Percentiles rank a stretch among this genome's conserved stretches.
Evolutionary conservation across 2,888 invertebrate species (phyloP).

Genomic region (Imbricaverruca yamaguchii): DNA sequence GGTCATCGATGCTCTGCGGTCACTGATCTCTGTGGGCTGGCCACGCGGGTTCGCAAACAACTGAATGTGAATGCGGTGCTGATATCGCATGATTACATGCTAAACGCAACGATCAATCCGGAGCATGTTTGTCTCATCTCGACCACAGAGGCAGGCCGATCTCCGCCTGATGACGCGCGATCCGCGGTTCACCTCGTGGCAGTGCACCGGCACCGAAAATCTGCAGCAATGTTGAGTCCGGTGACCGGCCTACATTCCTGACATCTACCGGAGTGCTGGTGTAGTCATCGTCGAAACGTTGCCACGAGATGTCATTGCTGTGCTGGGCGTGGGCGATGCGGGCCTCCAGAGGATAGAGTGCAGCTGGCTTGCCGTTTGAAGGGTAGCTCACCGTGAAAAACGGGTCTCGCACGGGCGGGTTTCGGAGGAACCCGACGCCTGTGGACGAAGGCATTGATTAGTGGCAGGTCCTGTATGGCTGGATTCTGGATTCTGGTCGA

Average conservation of each 20-base stretch:
- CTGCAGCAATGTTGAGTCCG: background rate
- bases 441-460: background rate
- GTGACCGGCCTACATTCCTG: background rate
- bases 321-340: background rate
- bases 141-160: too few species aligned
- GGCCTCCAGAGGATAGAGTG: background rate
- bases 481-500: background rate
- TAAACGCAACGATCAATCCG: too few species aligned
- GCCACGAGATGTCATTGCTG: background rate
- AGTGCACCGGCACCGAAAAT: background rate
- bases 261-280: background rate
- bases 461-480: background rate
- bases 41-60: too few species aligned
- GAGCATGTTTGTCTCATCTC: too few species aligned
- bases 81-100: too few species aligned
- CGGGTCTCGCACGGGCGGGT: background rate
- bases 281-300: background rate
- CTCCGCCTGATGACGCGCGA: too few species aligned
- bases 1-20: too few species aligned
- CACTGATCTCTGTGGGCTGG: too few species aligned
- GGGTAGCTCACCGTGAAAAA: background rate
- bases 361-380: background rate
- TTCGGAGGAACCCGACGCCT: background rate
- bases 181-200: background rate
- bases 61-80: too few species aligned